Conservation (phyloP, 2,113 vertebrate genomes). For the Ammodramus savannarum region DNA sequence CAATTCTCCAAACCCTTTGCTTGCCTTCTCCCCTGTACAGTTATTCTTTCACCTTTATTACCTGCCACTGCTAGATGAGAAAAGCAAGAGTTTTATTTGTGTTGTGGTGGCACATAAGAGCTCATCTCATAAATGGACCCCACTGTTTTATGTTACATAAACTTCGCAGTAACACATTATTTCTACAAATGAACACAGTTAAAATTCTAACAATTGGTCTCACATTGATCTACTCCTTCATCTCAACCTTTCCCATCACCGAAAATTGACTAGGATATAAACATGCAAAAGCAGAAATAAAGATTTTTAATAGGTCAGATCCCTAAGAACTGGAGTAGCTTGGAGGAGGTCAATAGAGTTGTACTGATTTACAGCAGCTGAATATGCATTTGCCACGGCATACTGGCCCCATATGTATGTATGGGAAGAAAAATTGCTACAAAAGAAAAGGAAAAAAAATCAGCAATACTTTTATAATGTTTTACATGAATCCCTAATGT, state of each 20-base stretch:
- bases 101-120: neutral
- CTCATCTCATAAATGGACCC: neutral
- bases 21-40: neutral
- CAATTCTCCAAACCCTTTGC: neutral
- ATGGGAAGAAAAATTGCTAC: neutral
- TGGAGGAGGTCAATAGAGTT: slow-evolving; percentile 7
- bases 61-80: neutral
- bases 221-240: slow-evolving; percentile 22
- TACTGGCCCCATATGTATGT: neutral
- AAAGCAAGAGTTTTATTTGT: neutral
- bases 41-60: neutral
- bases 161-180: neutral
- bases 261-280: slow-evolving; percentile 36
- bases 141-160: neutral
- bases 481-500: neutral
- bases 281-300: slow-evolving; percentile 41
- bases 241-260: slow-evolving; percentile 41
- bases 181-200: neutral
- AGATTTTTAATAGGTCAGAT: slow-evolving; percentile 49
- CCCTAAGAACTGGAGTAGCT: neutral
- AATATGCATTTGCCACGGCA: neutral
- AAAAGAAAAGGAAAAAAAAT: neutral
- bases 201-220: slow-evolving; percentile 31
- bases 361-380: neutral
- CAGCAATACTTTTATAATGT: neutral